A percentile compares a stretch with the other conserved stretches of the same genome.
Evolutionary conservation across 2,888 invertebrate species (phyloP).

Genomic region (Acanthosepion esculentum): DNA sequence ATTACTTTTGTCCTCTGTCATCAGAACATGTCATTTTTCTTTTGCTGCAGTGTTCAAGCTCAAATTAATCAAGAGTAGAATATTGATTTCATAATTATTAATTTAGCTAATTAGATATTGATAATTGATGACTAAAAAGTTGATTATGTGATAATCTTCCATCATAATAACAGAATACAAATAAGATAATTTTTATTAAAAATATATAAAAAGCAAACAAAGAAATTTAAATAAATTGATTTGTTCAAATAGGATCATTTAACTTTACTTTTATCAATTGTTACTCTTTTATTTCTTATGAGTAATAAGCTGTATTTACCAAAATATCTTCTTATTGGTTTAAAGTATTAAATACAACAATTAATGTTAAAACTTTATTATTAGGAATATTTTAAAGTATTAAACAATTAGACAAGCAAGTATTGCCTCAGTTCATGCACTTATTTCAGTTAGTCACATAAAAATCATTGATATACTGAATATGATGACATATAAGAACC

Average conservation of each 20-base stretch:
- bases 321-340: too few species aligned
- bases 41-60: neutral
- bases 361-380: too few species aligned
- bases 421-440: too few species aligned
- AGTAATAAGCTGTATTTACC: too few species aligned
- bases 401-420: too few species aligned
- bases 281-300: too few species aligned
- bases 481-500: too few species aligned
- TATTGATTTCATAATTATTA: neutral
- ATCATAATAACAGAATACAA: neutral
- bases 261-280: neutral
- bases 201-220: neutral
- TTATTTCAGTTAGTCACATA: too few species aligned
- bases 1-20: neutral
- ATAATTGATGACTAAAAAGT: conserved; percentile 17
- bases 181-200: too few species aligned
- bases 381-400: too few species aligned
- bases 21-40: neutral
- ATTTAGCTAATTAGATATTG: conserved; percentile 14
- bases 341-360: too few species aligned
- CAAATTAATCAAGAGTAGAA: neutral
- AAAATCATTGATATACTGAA: too few species aligned
- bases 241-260: neutral
- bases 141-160: conserved; percentile 16
- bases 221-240: neutral